Conservation (phyloP, 1,140 invertebrate species). For the Calephelis nemesis region DNA sequence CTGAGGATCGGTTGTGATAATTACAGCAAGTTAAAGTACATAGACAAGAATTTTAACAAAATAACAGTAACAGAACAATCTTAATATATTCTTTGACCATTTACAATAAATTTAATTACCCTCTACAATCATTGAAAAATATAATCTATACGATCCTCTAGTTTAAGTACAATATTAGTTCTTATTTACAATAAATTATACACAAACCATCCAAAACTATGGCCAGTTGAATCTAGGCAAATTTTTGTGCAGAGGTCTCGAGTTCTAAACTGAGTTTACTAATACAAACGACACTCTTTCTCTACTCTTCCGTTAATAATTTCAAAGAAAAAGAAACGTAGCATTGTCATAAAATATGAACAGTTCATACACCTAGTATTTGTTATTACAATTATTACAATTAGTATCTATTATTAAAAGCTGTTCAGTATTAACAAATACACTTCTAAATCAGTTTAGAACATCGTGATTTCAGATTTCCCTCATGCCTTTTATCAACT, state of each 20-base stretch:
- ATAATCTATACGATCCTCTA: constrained; percentile 46
- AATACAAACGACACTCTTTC: too few species aligned
- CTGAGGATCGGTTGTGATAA: constrained; percentile 44
- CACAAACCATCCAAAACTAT: background rate
- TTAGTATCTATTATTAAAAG: too few species aligned
- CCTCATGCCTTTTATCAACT: background rate
- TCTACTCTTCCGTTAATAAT: too few species aligned
- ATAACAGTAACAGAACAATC: constrained; percentile 20
- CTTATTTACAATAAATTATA: constrained; percentile 68
- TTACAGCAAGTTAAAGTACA: constrained; percentile 22
- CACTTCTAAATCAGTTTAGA: background rate
- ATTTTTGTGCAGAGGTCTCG: background rate
- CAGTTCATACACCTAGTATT: too few species aligned
- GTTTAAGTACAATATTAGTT: constrained; percentile 72
- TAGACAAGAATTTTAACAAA: constrained; percentile 14
- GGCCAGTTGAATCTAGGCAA: background rate
- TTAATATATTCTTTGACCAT: constrained; percentile 19
- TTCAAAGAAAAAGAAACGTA: too few species aligned
- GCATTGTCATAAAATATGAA: too few species aligned
- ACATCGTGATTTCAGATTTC: background rate
- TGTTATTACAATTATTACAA: too few species aligned
- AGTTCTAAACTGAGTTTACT: background rate
- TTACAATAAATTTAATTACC: constrained; percentile 20
- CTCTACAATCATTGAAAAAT: constrained; percentile 19
- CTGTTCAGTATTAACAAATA: background rate